Conservation (phyloP, 2,113 vertebrate species). For the Gobiocypris rarus region DNA sequence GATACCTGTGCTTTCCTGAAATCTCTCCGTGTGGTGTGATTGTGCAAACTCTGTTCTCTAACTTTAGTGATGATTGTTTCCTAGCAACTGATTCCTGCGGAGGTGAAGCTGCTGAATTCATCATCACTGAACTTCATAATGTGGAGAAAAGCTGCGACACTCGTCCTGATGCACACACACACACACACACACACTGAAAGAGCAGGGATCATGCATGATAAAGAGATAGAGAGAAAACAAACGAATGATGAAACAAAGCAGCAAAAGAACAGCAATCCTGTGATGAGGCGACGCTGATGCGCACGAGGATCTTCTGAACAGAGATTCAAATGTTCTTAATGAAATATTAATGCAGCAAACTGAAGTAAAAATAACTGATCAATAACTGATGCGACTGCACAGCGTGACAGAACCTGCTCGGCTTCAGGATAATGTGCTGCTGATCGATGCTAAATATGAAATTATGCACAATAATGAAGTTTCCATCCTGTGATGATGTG, state of each 20-base stretch:
- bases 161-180: no score
- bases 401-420: neutral
- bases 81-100: slow-evolving; percentile 35
- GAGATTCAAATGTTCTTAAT: neutral
- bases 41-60: neutral
- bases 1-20: neutral
- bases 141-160: neutral
- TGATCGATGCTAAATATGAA: neutral
- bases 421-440: neutral
- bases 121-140: no score
- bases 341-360: neutral
- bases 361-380: slow-evolving; percentile 1
- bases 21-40: neutral
- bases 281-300: no score
- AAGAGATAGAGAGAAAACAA: no score
- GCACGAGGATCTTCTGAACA: no score
- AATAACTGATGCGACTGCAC: no score
- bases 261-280: neutral
- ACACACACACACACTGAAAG: no score
- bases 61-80: slow-evolving; percentile 32
- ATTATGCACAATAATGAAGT: neutral
- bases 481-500: neutral
- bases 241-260: no score
- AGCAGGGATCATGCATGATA: no score
- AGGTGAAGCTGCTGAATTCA: neutral